Base-by-base conservation (phyloP, 1,140 invertebrate genomes). In the Dinothrombium tinctorium region DNA sequence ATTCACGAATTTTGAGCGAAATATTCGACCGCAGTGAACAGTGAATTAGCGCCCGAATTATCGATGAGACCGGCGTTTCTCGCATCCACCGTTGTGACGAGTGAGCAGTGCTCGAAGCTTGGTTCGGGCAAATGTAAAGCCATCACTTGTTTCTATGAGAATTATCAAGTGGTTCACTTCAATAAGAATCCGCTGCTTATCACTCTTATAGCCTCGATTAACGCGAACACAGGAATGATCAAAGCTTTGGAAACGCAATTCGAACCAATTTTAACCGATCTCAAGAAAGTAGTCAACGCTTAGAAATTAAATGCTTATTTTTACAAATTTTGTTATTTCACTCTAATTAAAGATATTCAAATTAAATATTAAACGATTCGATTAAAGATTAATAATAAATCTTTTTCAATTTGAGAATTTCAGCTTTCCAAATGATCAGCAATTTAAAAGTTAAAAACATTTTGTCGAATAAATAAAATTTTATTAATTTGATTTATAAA, bases 111-210 rank as follows among this genome's bases (percentile, higher is more conserved):
- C 3, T 14, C 17, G 7, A 48, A 48, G 39, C 21, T 48, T 8
- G 26, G 38, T 19, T 15, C 42, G 9, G 46, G 44, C 7, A 20
- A 33, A 28, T 47, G 44, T 29, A 37, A 29, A 22, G 29, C 21
- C 8, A 42, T 48, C 26, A 15, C 17, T 20, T 37, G 39, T 29
- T 11, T 43, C 38, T 48, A 47, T 40, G 43, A 48, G n/a, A 25
- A 37, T n/a, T 42, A 31, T 33, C 46, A 48, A 35, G 31, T 48
- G 8, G 24, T 48, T 5, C 22, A 33, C n/a, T 48, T 48, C 28
- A 47, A 42, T 37, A 42, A 47, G 21, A 20, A 42, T 14, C 17
- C 23, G 15, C 25, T 48, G 1, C 26, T 46, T 17, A 37, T 48
- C 14, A 41, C 43, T 17, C 28, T 48, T 7, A 42, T 48, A 21